Conservation (phyloP, 2,113 vertebrate genomes). For the Megaptera novaeangliae region DNA sequence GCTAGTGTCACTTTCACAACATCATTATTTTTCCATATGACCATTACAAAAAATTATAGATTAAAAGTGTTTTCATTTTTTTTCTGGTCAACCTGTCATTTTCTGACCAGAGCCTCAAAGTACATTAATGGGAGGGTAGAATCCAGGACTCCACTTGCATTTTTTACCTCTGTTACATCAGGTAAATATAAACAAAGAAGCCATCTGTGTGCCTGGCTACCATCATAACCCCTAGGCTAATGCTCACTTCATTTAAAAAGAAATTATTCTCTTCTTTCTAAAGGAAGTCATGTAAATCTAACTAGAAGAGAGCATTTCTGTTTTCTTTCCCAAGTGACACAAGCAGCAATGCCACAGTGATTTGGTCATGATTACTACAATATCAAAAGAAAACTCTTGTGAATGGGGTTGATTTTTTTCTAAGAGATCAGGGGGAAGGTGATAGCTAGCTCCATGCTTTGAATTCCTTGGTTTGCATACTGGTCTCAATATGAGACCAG, state of each 20-base stretch:
- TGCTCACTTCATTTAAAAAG: conserved; percentile 40
- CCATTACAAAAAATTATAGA: neutral
- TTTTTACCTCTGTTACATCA: neutral
- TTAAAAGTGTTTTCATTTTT: neutral
- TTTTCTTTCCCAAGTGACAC: conserved; percentile 49
- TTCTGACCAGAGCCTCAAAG: neutral
- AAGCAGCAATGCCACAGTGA: neutral
- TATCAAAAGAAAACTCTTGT: conserved; percentile 28
- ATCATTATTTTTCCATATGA: neutral
- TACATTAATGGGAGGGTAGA: neutral
- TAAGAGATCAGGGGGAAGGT: neutral
- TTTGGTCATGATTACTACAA: conserved; percentile 54
- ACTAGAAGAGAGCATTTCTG: conserved; percentile 14
- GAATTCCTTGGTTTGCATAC: conserved; percentile 33
- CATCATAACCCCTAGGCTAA: conserved; percentile 7
- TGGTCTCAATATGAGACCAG: neutral
- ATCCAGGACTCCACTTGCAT: neutral
- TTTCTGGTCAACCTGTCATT: neutral
- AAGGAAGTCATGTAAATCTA: conserved; percentile 52
- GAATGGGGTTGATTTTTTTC: neutral
- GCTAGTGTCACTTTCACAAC: neutral
- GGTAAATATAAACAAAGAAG: neutral
- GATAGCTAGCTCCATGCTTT: conserved; percentile 31
- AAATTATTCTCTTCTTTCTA: conserved; percentile 52
- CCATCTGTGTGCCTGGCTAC: neutral